Percentiles rank a stretch among this genome's conserved stretches.
Evolutionary conservation across 2,888 invertebrate species (phyloP).

Genomic region (Diaperis boleti): DNA sequence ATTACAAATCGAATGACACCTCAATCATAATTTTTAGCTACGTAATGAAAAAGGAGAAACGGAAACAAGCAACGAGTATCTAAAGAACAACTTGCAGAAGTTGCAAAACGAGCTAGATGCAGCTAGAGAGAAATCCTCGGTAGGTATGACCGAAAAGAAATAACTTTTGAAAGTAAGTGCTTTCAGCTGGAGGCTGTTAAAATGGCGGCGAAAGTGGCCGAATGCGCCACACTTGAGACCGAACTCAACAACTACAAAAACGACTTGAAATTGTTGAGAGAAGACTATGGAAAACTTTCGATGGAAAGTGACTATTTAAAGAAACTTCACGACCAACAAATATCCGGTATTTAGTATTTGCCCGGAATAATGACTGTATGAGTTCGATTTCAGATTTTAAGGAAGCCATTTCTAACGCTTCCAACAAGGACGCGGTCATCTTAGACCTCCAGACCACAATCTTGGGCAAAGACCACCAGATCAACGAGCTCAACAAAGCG

Average conservation of each 20-base stretch:
- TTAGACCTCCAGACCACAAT: slow-evolving; percentile 3
- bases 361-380: too few relatives aligned
- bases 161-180: neutral
- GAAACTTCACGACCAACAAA: slow-evolving; percentile 51
- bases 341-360: too few relatives aligned
- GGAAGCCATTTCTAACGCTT: neutral
- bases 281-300: slow-evolving; percentile 48
- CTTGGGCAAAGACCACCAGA: slow-evolving; percentile 12
- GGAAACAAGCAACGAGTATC: slow-evolving; percentile 53
- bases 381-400: slow-evolving; percentile 22
- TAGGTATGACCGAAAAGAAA: slow-evolving; percentile 37
- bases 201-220: slow-evolving; percentile 5
- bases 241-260: slow-evolving; percentile 25
- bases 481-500: slow-evolving; percentile 5
- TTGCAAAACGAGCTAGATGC: slow-evolving; percentile 56
- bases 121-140: slow-evolving; percentile 53
- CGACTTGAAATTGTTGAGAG: slow-evolving; percentile 39
- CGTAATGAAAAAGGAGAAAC: slow-evolving; percentile 53
- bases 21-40: too few relatives aligned
- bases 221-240: slow-evolving; percentile 8
- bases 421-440: slow-evolving; percentile 1
- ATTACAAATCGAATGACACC: too few relatives aligned
- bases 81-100: slow-evolving; percentile 59
- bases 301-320: slow-evolving; percentile 49
- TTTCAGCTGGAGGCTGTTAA: neutral